Percentiles rank a stretch among this genome's conserved stretches.
phyloP scores from a whole-genome alignment of 2,888 invertebrate species.

The Smittia sp. region DNA sequence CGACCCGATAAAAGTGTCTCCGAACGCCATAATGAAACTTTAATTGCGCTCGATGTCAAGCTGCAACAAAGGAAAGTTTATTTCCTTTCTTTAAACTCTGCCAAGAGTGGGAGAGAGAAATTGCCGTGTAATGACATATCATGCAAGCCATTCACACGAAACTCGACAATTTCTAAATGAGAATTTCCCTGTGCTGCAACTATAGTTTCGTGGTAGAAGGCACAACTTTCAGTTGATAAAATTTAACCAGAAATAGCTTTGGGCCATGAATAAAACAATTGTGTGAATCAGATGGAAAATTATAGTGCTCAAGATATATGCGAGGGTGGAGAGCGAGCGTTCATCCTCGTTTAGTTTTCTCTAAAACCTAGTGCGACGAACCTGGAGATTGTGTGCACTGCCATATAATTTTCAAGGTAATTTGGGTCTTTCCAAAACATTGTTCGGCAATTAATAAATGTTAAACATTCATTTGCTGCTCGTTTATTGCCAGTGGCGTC shows the following conservation, averaged over 20 bases:
- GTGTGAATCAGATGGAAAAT: constrained; percentile 19
- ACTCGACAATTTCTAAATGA: not conserved
- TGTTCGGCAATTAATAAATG: constrained; percentile 38
- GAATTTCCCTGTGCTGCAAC: not conserved
- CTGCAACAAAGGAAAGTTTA: not conserved
- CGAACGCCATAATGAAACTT: not conserved
- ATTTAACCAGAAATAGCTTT: constrained; percentile 24
- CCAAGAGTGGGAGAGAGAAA: not conserved
- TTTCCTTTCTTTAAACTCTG: not conserved
- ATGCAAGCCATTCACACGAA: not conserved
- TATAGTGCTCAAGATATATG: not conserved
- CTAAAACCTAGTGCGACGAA: not conserved
- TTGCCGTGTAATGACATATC: not conserved
- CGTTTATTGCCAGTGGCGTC: not conserved
- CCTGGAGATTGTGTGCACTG: not conserved
- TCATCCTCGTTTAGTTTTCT: not conserved
- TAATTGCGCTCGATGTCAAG: not conserved
- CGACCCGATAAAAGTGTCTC: not conserved
- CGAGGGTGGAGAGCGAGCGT: not conserved
- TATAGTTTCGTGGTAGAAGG: not conserved
- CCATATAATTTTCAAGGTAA: constrained; percentile 37
- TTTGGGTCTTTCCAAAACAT: constrained; percentile 20
- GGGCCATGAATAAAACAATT: constrained; percentile 30
- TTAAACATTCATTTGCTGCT: not conserved
- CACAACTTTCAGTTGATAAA: constrained; percentile 4